phyloP scores from a whole-genome alignment of 2,113 vertebrate genomes.

The Setophaga coronata region DNA sequence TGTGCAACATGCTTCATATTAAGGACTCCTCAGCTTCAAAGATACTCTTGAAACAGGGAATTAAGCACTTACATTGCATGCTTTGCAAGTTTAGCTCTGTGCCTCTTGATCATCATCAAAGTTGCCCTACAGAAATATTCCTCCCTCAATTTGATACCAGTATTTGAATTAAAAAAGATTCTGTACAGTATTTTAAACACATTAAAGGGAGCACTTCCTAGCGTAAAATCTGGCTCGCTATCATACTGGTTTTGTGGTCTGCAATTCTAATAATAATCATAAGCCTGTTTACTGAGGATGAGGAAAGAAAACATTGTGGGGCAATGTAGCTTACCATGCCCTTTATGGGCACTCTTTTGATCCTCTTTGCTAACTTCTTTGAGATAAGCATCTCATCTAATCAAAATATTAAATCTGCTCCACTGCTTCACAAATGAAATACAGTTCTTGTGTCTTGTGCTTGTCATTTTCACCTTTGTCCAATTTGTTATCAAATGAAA shows the following conservation, averaged over 20 bases:
- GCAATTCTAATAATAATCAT: background rate
- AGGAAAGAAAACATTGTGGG: background rate
- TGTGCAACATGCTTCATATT: constrained; percentile 1
- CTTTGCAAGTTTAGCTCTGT: constrained; percentile 16
- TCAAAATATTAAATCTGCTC: background rate
- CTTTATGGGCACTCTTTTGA: background rate
- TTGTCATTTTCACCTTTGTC: background rate
- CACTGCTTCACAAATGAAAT: background rate
- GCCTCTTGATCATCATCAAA: constrained; percentile 35
- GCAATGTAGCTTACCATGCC: background rate
- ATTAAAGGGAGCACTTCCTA: constrained; percentile 5
- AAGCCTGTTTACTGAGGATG: background rate
- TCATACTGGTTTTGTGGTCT: background rate
- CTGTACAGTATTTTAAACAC: background rate
- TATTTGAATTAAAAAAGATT: constrained; percentile 3
- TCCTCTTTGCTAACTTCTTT: background rate
- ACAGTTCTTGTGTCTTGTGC: background rate
- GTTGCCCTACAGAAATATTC: constrained; percentile 20
- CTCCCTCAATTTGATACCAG: background rate
- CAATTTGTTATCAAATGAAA: background rate
- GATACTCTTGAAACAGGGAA: constrained; percentile 15
- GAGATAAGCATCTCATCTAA: background rate
- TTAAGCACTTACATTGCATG: background rate
- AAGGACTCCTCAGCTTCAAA: constrained; percentile 38
- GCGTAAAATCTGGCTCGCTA: background rate